Evolutionary conservation across 2,888 invertebrate species (phyloP).

Genomic region (Sepioteuthis lessoniana): DNA sequence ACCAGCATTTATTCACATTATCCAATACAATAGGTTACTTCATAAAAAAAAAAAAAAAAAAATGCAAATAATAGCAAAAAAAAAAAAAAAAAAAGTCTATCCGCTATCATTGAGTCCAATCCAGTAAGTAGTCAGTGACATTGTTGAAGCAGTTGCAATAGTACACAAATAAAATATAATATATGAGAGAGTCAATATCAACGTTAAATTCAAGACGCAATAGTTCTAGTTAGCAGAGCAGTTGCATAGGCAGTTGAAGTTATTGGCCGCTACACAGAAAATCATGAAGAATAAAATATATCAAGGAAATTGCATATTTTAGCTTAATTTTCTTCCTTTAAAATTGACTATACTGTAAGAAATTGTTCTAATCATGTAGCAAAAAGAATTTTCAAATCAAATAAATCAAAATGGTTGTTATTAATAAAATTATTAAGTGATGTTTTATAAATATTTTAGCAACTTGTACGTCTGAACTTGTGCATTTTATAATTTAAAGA

Average conservation of each 20-base stretch:
- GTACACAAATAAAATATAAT: conserved; percentile 1
- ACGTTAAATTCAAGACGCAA: conserved; percentile 2
- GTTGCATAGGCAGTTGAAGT: not conserved
- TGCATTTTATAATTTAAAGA: not conserved
- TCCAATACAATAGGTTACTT: not conserved
- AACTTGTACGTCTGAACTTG: not conserved
- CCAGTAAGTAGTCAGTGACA: not conserved
- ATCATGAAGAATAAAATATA: not conserved
- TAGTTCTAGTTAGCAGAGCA: not conserved
- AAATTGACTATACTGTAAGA: not conserved
- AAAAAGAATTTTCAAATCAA: not conserved
- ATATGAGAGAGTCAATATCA: not conserved
- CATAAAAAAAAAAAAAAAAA: too few species aligned
- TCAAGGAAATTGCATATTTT: not conserved
- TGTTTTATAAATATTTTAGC: not conserved
- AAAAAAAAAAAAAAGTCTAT: not conserved
- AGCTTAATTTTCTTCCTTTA: not conserved
- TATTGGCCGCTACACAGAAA: not conserved
- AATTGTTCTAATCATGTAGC: not conserved
- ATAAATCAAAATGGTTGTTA: not conserved
- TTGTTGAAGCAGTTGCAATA: conserved; percentile 9
- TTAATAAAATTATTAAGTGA: not conserved
- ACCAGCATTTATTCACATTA: not conserved
- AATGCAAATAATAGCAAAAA: not conserved
- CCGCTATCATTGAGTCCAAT: not conserved